phyloP scores from a whole-genome alignment of 2,888 invertebrate genomes.

The Nephrotoma flavescens region DNA sequence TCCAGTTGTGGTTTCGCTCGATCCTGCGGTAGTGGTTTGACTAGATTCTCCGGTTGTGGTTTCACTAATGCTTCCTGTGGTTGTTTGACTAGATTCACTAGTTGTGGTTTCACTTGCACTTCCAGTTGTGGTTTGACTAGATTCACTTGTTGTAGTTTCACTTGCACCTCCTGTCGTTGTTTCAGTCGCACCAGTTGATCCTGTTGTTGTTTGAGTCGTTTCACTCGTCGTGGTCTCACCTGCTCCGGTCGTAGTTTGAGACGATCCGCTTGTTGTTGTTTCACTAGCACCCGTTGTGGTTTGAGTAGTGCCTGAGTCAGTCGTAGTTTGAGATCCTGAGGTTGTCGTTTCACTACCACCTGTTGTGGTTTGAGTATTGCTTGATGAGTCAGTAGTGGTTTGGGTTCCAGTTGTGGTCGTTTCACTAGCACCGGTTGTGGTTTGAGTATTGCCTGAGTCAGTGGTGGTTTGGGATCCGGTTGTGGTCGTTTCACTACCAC shows the following conservation, averaged over 20 bases:
- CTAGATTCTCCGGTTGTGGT: neutral
- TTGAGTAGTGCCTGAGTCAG: slow-evolving; percentile 4
- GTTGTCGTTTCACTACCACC: neutral
- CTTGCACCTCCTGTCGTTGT: slow-evolving; percentile 16
- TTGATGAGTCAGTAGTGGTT: slow-evolving; percentile 16
- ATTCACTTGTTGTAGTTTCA: slow-evolving; percentile 2
- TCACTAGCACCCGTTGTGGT: slow-evolving; percentile 6
- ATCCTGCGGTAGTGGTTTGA: neutral
- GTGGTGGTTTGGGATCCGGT: slow-evolving; percentile 5
- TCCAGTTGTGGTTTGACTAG: slow-evolving; percentile 2
- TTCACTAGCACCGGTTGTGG: slow-evolving; percentile 15
- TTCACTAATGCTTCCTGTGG: neutral
- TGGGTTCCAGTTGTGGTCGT: slow-evolving; percentile 13
- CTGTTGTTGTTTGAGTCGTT: slow-evolving; percentile 8
- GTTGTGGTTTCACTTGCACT: slow-evolving; percentile 8
- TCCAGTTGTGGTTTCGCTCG: neutral
- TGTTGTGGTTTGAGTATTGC: neutral
- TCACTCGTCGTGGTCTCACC: slow-evolving; percentile 3
- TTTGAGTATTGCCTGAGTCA: slow-evolving; percentile 7
- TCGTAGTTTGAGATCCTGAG: neutral
- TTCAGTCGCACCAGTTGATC: neutral
- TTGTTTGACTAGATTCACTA: slow-evolving; percentile 4
- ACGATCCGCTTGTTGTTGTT: slow-evolving; percentile 4
- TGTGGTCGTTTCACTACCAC: neutral
- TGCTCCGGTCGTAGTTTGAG: slow-evolving; percentile 8